Percentiles rank a stretch among this genome's conserved stretches.
Evolutionary conservation across 2,797 vertebrate species (phyloP).

Genomic region (Enoplosus armatus): DNA sequence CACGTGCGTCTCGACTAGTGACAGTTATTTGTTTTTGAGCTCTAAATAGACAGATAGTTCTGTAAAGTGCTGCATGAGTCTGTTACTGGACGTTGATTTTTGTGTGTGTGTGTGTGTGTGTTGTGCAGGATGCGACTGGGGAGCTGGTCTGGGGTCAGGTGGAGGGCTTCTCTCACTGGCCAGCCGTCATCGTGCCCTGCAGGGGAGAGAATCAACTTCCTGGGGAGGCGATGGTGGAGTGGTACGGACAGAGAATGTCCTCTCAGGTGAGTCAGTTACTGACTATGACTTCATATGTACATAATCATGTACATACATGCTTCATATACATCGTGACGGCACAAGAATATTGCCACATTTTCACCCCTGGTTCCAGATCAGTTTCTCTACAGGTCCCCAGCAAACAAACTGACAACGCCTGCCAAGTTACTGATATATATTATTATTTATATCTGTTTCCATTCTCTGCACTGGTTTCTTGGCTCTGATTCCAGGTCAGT

Average conservation of each 20-base stretch:
- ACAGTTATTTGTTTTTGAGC: too few species aligned
- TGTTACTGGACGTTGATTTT: too few species aligned
- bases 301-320: background rate
- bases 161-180: constrained; percentile 73
- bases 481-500: constrained; percentile 64
- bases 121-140: constrained; percentile 59
- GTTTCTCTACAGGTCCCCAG: too few species aligned
- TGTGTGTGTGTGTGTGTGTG: constrained; percentile 10
- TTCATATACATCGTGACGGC: background rate
- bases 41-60: too few species aligned
- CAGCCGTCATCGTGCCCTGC: constrained; percentile 59
- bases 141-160: constrained; percentile 80
- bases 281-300: too few species aligned
- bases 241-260: constrained; percentile 74
- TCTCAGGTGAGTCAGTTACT: constrained; percentile 77
- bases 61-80: too few species aligned
- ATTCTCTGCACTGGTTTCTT: background rate
- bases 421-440: background rate
- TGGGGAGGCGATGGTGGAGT: constrained; percentile 64
- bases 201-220: background rate
- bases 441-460: background rate
- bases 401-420: too few species aligned
- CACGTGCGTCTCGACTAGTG: too few species aligned
- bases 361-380: too few species aligned
- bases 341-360: background rate